Evolutionary conservation across 1,140 invertebrate genomes (phyloP).

Genomic region (Pachyrhynchus sulphureomaculatus): DNA sequence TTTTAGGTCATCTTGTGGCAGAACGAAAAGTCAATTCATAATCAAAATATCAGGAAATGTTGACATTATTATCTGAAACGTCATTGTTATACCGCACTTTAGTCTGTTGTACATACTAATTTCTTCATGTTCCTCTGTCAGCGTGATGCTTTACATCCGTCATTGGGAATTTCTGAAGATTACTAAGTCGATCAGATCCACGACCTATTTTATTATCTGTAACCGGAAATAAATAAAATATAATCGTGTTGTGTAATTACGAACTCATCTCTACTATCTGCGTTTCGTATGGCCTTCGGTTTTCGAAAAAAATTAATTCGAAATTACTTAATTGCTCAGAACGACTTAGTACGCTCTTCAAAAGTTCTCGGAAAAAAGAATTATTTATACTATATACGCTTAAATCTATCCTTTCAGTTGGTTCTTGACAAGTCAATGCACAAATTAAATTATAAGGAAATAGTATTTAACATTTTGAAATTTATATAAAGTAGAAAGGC

Average conservation of each 20-base stretch:
- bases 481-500: slow-evolving; percentile 43
- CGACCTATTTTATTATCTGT: too few relatives aligned
- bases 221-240: too few relatives aligned
- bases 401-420: slow-evolving; percentile 28
- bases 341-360: too few relatives aligned
- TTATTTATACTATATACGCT: slow-evolving; percentile 27
- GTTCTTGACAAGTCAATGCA: slow-evolving; percentile 47
- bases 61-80: not conserved
- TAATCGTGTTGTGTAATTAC: too few relatives aligned
- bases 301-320: too few relatives aligned
- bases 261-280: too few relatives aligned
- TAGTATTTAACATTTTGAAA: slow-evolving; percentile 34
- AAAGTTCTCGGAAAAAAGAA: too few relatives aligned
- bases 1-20: too few relatives aligned
- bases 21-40: too few relatives aligned
- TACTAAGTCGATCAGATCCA: too few relatives aligned
- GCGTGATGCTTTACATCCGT: not conserved
- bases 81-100: slow-evolving; percentile 25
- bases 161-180: not conserved
- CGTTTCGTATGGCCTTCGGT: too few relatives aligned
- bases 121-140: slow-evolving; percentile 25
- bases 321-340: too few relatives aligned
- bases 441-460: slow-evolving; percentile 41
- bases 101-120: slow-evolving; percentile 37
- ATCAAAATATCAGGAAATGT: not conserved